A percentile compares a stretch with the other conserved stretches of the same genome.
These are phyloP conservation scores for Pogonomyrmex barbatus DNA, from an alignment of 1,140 invertebrate genomes.

Conservation along the genomic window DNA sequence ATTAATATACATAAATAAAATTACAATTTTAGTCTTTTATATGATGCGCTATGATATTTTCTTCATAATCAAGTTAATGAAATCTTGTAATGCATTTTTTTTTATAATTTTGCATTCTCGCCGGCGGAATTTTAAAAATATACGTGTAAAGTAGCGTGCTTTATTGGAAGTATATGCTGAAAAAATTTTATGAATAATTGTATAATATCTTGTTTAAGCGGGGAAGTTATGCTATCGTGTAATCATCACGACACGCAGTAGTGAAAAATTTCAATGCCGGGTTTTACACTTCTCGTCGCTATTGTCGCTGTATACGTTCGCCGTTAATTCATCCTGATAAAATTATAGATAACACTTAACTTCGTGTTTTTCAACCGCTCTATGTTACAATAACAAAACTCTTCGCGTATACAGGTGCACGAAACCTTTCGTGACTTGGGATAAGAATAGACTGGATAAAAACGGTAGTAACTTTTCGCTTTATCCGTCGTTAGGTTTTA, in stretches of 20 bases:
- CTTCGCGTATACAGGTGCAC: background rate
- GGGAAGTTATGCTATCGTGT: conserved; percentile 21
- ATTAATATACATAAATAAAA: background rate
- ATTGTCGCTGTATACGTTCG: background rate
- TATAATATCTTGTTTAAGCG: conserved; percentile 26
- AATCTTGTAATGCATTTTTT: background rate
- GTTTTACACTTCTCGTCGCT: background rate
- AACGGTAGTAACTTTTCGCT: conserved; percentile 16
- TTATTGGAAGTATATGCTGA: background rate
- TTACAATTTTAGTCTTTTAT: background rate
- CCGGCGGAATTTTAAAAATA: conserved; percentile 1
- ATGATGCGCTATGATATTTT: background rate
- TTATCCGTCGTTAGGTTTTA: conserved; percentile 36
- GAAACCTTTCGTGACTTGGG: conserved; percentile 43
- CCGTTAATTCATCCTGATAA: conserved; percentile 43
- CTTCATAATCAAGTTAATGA: conserved; percentile 24
- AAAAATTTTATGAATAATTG: conserved; percentile 42
- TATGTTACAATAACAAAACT: conserved; percentile 37
- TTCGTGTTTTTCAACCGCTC: conserved; percentile 16
- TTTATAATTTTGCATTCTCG: conserved; percentile 8
- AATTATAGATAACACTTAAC: conserved; percentile 34
- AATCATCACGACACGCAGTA: background rate
- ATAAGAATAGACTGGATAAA: conserved; percentile 40
- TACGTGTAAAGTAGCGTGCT: background rate
- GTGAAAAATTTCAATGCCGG: background rate